phyloP scores from a whole-genome alignment of 1,140 invertebrate genomes.

The Tachypleus tridentatus region DNA sequence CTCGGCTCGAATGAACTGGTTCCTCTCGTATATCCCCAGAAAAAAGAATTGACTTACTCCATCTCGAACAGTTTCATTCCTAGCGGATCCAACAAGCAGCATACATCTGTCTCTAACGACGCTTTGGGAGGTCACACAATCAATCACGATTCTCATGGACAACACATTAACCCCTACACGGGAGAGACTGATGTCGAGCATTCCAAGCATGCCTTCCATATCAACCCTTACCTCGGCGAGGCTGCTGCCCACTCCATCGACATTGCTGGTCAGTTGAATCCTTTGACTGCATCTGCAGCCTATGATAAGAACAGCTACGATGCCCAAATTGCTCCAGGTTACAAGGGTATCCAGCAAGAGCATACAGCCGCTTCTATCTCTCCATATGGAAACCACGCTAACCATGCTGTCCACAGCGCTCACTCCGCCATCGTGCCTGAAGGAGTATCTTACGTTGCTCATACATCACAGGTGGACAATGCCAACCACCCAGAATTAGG shows the following conservation, averaged over 20 bases:
- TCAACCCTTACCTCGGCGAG: slow-evolving; percentile 17
- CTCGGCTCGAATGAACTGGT: too few species aligned
- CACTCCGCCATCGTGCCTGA: slow-evolving; percentile 10
- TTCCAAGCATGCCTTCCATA: slow-evolving; percentile 19
- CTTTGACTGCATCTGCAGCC: slow-evolving; percentile 4
- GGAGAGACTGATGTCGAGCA: slow-evolving; percentile 16
- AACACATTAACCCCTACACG: slow-evolving; percentile 12
- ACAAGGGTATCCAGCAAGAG: slow-evolving; percentile 8
- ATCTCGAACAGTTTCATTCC: slow-evolving; percentile 15
- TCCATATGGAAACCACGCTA: slow-evolving; percentile 11
- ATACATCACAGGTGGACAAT: slow-evolving; percentile 14
- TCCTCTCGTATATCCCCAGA: neutral
- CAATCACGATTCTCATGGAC: slow-evolving; percentile 13
- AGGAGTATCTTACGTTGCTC: slow-evolving; percentile 14
- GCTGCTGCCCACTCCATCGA: slow-evolving; percentile 19
- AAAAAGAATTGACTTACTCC: slow-evolving; percentile 18
- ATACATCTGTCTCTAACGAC: slow-evolving; percentile 17
- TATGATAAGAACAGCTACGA: slow-evolving; percentile 15
- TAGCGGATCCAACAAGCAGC: slow-evolving; percentile 13
- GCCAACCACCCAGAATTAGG: slow-evolving; percentile 6
- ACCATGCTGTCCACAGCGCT: slow-evolving; percentile 12
- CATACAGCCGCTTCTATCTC: slow-evolving; percentile 10
- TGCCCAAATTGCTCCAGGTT: slow-evolving; percentile 16
- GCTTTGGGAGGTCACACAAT: slow-evolving; percentile 14
- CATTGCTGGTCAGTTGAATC: slow-evolving; percentile 15